Conservation (phyloP, 2,888 invertebrate genomes). For the Troides helena region DNA sequence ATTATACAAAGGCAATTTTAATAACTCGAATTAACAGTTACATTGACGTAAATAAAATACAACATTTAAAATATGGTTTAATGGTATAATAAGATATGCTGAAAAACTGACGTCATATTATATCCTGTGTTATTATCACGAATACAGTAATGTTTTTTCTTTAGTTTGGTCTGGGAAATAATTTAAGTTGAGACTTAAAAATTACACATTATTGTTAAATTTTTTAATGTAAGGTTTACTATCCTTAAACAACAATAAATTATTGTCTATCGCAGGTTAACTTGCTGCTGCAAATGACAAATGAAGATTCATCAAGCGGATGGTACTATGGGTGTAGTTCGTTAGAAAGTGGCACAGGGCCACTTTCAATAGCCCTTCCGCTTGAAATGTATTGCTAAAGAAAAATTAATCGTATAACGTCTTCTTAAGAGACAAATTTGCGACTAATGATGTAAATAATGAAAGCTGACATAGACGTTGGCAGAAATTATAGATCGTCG, state of each 20-base stretch:
- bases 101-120: neutral
- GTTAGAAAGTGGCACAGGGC: constrained; percentile 41
- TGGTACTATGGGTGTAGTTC: constrained; percentile 29
- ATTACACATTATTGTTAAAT: neutral
- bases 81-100: neutral
- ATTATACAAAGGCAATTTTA: neutral
- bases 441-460: constrained; percentile 1
- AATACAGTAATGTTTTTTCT: neutral
- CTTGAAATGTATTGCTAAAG: neutral
- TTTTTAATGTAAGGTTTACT: neutral
- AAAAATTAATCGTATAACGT: constrained; percentile 14
- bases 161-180: neutral
- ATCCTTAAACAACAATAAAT: neutral
- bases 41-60: neutral
- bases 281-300: neutral
- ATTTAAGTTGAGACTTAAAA: neutral
- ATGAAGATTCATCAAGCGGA: constrained; percentile 2
- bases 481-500: neutral
- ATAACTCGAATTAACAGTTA: neutral
- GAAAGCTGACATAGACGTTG: constrained; percentile 11
- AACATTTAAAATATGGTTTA: neutral
- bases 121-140: neutral
- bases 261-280: neutral
- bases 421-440: neutral
- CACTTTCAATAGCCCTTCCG: constrained; percentile 43